Base-by-base conservation (phyloP, 2,797 vertebrate genomes). In the Epinephelus malabaricus region DNA sequence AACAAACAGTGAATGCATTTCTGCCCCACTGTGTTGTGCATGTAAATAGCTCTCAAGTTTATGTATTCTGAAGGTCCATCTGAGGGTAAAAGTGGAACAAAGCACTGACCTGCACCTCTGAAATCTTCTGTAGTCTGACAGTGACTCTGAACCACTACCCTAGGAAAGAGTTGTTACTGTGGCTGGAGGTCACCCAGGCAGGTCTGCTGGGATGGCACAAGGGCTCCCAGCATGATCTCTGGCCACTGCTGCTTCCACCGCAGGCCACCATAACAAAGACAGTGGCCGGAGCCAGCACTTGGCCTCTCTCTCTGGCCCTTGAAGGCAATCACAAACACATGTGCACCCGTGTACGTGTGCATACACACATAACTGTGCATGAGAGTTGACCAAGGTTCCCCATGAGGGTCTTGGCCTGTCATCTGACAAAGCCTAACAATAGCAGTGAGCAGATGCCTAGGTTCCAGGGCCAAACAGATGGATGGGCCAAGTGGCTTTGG, bases 401-500 rank as follows among this genome's bases (percentile, higher is more conserved):
- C 90, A 75, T 76, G 89, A 93, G 93, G 90, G 89, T 92, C 92
- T 94, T 96, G 95, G 96, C 95, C 91, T 91, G 85, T 95, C 95
- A 94, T 96, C 94, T 95, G 91, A 96, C 92, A 65, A 85, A 89
- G 86, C 90, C 92, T 91, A 92, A 95, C 95, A 95, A 95, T 95
- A 94, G 94, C 90, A 78, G 85, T 83, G 86, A 95, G 91, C 95
- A 96, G 95, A 94, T 95, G 95, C 93, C 92, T 70, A 74, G 76
- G 86, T 89, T 94, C 84, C 76, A 71, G 84, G 87, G 95, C 95
- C 94, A 96, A 95, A 93, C 94, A 95, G 94, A 95, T 94, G 95
- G 95, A 93, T 87, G 81, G 77, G 81, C 94, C 91, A 90, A 92
- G 94, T 92, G 90, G 92, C 88, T 93, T 90, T 95, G 94, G 94